Evolutionary conservation across 30 jellyfish, hydroid and myxozoan genomes (phyloP).

Genomic region (Aurelia sp.): DNA sequence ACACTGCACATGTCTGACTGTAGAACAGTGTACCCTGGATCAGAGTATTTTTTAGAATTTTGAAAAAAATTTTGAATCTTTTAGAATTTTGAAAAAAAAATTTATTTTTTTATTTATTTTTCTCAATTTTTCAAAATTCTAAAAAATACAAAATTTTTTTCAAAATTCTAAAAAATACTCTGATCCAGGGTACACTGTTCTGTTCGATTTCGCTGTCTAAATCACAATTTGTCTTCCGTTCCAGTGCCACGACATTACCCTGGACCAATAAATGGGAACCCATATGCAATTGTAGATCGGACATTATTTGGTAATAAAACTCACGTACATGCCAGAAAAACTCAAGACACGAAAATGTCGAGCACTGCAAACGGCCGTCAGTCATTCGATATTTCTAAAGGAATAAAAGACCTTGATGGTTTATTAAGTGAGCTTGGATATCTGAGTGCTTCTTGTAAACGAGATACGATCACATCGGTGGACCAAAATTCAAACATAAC

Average conservation of each 20-base stretch:
- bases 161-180: too few species aligned
- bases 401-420: constrained; percentile 84
- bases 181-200: too few species aligned
- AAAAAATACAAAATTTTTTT: too few species aligned
- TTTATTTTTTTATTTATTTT: too few species aligned
- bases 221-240: neutral
- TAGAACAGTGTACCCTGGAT: too few species aligned
- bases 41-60: too few species aligned
- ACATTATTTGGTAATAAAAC: constrained; percentile 29
- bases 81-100: too few species aligned
- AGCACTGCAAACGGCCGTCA: constrained; percentile 30
- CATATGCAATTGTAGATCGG: constrained; percentile 86
- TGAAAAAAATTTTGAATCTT: too few species aligned
- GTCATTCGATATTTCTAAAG: constrained; percentile 66
- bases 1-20: too few species aligned
- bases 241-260: constrained; percentile 84
- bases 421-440: constrained; percentile 78
- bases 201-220: too few species aligned
- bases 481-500: constrained; percentile 56
- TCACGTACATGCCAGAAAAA: constrained; percentile 19
- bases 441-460: constrained; percentile 51
- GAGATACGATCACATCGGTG: neutral
- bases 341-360: constrained; percentile 30
- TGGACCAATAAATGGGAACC: constrained; percentile 94
- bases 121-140: too few species aligned